Evolutionary conservation across 2,113 vertebrate genomes (phyloP).

Genomic region (Xiphorhynchus elegans): DNA sequence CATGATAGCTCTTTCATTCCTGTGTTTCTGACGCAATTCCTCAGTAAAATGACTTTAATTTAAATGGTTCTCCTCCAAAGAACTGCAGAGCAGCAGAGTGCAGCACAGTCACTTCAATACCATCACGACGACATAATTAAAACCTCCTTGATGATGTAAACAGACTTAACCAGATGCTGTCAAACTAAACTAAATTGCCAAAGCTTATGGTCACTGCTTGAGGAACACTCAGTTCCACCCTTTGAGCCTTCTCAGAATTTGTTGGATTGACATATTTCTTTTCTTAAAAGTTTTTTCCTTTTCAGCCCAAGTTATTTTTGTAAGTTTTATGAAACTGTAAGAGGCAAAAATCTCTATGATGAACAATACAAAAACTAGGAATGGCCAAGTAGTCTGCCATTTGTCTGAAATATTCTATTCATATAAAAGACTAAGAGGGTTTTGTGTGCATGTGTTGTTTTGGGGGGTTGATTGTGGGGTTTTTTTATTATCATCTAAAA

Average conservation of each 20-base stretch:
- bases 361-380: background rate
- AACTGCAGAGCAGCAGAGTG: background rate
- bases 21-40: background rate
- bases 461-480: too few relatives aligned
- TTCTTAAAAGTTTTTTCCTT: background rate
- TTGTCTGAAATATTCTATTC: background rate
- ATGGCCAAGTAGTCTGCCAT: background rate
- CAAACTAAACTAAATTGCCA: background rate
- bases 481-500: background rate
- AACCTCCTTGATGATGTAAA: background rate
- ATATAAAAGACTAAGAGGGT: rapidly evolving
- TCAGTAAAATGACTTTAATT: background rate
- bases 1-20: background rate
- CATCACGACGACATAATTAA: background rate
- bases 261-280: rapidly evolving
- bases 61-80: background rate
- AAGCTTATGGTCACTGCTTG: background rate
- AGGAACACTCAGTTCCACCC: background rate
- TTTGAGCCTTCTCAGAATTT: background rate
- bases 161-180: background rate
- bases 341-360: background rate
- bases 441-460: background rate
- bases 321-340: background rate
- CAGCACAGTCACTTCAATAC: background rate
- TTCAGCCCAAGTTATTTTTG: background rate